These are phyloP conservation scores for Anoplophora glabripennis DNA, from an alignment of 1,140 invertebrate species.

Conservation along the genomic window DNA sequence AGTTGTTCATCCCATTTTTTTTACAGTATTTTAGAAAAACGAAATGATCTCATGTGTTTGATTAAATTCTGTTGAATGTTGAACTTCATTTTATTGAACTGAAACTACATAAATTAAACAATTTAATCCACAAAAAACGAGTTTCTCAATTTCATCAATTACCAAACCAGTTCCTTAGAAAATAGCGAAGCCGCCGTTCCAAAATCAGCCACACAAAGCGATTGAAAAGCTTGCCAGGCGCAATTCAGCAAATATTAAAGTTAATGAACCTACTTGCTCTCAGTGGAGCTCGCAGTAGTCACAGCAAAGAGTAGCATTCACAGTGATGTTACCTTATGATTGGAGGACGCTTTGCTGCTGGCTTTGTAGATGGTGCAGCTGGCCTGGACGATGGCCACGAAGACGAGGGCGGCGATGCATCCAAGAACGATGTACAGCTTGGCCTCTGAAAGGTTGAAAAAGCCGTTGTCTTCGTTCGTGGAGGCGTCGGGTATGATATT, in stretches of 20 bases:
- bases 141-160: too few species aligned
- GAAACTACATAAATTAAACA: too few species aligned
- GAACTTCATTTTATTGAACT: too few species aligned
- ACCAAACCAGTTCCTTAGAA: too few species aligned
- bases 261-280: constrained; percentile 37
- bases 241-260: constrained; percentile 4
- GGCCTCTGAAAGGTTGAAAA: constrained; percentile 62
- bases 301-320: constrained; percentile 20
- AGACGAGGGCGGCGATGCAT: constrained; percentile 72
- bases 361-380: constrained; percentile 77
- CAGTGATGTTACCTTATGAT: constrained; percentile 57
- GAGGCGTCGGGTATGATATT: constrained; percentile 42
- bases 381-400: constrained; percentile 79
- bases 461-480: constrained; percentile 37
- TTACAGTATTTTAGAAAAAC: too few species aligned
- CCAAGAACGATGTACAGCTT: constrained; percentile 81
- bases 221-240: not conserved
- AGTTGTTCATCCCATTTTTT: too few species aligned
- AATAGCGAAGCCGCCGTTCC: too few species aligned
- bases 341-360: constrained; percentile 59
- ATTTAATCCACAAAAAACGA: too few species aligned
- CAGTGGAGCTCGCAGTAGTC: not conserved
- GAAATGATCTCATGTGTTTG: too few species aligned
- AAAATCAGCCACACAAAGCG: too few species aligned
- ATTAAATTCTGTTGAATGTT: too few species aligned